phyloP scores from a whole-genome alignment of 2,888 invertebrate species.

The Aphidoletes aphidimyza region DNA sequence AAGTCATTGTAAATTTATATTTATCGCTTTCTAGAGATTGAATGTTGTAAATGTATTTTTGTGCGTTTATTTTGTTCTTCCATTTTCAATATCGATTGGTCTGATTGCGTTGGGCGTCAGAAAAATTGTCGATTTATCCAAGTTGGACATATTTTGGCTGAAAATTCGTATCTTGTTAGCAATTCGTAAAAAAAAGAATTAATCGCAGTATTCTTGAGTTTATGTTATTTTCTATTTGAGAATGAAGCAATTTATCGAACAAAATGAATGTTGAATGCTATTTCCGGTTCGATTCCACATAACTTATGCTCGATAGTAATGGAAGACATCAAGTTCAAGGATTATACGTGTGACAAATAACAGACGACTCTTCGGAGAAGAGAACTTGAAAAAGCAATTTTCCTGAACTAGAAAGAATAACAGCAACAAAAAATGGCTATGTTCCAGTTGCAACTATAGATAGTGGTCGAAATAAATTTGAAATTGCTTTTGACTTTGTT shows the following conservation, averaged over 20 bases:
- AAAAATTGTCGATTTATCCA: neutral
- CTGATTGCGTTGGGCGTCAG: neutral
- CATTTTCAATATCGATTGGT: neutral
- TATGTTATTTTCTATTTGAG: conserved; percentile 7
- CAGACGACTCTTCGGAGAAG: too few relatives aligned
- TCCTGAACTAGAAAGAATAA: neutral
- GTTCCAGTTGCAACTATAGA: too few relatives aligned
- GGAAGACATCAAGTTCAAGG: neutral
- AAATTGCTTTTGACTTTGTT: neutral
- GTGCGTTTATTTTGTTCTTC: neutral
- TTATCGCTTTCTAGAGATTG: conserved; percentile 27
- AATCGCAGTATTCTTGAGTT: neutral
- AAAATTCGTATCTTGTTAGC: neutral
- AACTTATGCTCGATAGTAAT: neutral
- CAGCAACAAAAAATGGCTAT: neutral
- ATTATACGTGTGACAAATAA: neutral
- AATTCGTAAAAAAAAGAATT: neutral
- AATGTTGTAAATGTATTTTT: neutral
- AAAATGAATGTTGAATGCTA: neutral
- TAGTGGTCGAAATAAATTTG: too few relatives aligned
- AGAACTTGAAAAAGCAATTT: neutral
- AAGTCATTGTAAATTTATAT: conserved; percentile 33
- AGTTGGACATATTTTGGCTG: neutral
- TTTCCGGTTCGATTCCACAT: neutral
- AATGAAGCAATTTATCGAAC: neutral